Evolutionary conservation across 2,113 vertebrate species (phyloP).

Genomic region (Bubo bubo): DNA sequence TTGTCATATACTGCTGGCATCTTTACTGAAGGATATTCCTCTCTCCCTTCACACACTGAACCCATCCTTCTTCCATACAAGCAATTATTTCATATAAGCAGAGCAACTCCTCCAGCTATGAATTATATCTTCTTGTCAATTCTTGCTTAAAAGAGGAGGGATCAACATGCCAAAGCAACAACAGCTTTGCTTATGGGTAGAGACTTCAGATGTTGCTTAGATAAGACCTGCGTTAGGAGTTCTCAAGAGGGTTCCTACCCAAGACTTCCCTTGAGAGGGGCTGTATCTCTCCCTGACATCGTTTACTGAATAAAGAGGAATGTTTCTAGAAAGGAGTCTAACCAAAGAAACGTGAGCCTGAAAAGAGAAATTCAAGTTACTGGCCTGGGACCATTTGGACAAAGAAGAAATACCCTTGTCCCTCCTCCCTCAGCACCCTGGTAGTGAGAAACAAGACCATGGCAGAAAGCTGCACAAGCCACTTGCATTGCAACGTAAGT

Average conservation of each 20-base stretch:
- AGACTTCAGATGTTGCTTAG: neutral
- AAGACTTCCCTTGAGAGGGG: neutral
- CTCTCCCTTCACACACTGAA: neutral
- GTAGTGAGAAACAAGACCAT: neutral
- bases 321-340: neutral
- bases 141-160: neutral
- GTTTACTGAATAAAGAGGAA: neutral
- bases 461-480: neutral
- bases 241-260: neutral
- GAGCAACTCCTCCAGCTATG: neutral
- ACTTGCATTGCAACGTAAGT: neutral
- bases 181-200: neutral
- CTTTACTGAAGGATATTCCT: neutral
- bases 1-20: rapidly evolving
- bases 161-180: neutral
- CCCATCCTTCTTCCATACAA: neutral
- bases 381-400: neutral
- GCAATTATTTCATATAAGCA: neutral
- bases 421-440: neutral
- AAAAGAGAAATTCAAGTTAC: neutral
- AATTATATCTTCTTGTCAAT: neutral
- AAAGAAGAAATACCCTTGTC: neutral
- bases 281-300: neutral
- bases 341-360: neutral
- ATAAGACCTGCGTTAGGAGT: neutral